Percentiles rank a stretch among this genome's conserved stretches.
phyloP scores from a whole-genome alignment of 37 sponge, comb jelly and placozoan genomes.

The Agelas oroides region DNA sequence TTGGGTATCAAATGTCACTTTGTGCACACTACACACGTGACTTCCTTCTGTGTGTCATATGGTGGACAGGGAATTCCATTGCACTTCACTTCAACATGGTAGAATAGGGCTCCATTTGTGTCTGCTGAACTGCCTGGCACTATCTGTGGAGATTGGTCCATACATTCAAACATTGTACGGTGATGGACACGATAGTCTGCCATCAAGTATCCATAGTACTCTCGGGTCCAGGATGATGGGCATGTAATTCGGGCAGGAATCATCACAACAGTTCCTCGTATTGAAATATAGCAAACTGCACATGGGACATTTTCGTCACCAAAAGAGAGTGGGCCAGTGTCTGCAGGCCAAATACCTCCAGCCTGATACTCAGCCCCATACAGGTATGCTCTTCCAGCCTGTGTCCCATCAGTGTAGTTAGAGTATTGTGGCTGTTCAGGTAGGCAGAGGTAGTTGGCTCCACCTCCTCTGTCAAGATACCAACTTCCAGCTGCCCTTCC shows the following conservation, averaged over 20 bases:
- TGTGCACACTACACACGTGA: too few species aligned
- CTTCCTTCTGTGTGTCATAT: too few species aligned
- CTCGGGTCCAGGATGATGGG: slow-evolving; percentile 42
- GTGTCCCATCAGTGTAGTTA: slow-evolving; percentile 15
- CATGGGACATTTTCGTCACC: too few species aligned
- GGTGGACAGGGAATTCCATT: too few species aligned
- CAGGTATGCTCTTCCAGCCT: slow-evolving; percentile 3
- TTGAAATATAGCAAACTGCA: slow-evolving; percentile 41
- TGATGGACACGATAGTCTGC: background rate
- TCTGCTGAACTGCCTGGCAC: background rate
- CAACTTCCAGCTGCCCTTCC: background rate
- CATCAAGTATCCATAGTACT: slow-evolving; percentile 63
- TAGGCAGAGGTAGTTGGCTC: background rate
- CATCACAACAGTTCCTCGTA: slow-evolving; percentile 11
- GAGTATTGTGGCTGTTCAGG: slow-evolving; percentile 12
- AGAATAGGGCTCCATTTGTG: too few species aligned
- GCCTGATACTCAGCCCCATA: slow-evolving; percentile 53
- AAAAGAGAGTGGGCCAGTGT: background rate
- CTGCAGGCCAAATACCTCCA: background rate
- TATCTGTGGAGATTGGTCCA: slow-evolving; percentile 21
- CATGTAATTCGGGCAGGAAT: slow-evolving; percentile 36
- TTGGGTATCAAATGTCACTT: too few species aligned
- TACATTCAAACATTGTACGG: slow-evolving; percentile 33
- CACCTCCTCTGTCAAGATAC: slow-evolving; percentile 8
- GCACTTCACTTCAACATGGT: too few species aligned